Evolutionary conservation across 2,797 vertebrate genomes (phyloP), one percentile per base, ranked within the genome.

Genomic region (Brachymystax lenok): DNA sequence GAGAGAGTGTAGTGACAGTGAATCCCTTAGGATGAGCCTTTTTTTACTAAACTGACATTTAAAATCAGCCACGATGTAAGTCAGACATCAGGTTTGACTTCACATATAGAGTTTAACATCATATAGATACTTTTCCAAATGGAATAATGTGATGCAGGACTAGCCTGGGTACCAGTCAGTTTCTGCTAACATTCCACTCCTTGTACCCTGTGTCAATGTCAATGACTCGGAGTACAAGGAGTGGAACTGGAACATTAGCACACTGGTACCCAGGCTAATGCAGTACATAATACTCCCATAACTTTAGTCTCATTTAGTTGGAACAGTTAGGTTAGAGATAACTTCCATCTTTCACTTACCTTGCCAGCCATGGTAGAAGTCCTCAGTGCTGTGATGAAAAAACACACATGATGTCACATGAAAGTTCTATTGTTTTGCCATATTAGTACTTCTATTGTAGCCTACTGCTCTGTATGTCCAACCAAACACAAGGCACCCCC

Each of bases 331-430:
- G 40, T 46, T 46, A 46, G 24, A 54, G 24, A 50, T 30, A 30
- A 10, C 21, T 27, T 56, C 21, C 24, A 14, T 74, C 50, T 1
- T 71, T 61, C 10, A 82, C 90, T 87, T 91, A 91, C 89, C 90
- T 90, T 78, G 35, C 83, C 81, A 75, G 78, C 74, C 69, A 69
- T 77, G 52, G 56, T 63, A 33, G 16, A 12, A 72, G 16, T 50
- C 24, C 30, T 33, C 17, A n/a, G 35, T 75, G 52, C 79, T 82
- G 78, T 77, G 76, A 74, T 21, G 56, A 78, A 69, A n/a, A 78
- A 73, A 76, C 70, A 78, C 21, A 27, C 21, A 64, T 70, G 68
- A 8, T 63, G 74, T 10, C 73, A 28, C 71, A 74, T 28, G 50
- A 82, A 61, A 77, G 28, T 21, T 35, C 24, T 8, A 17, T 50